Percentiles rank a stretch among this genome's conserved stretches.
These are phyloP conservation scores for Chiroxiphia lanceolata DNA, from an alignment of 2,797 vertebrate genomes.

Conservation along the genomic window DNA sequence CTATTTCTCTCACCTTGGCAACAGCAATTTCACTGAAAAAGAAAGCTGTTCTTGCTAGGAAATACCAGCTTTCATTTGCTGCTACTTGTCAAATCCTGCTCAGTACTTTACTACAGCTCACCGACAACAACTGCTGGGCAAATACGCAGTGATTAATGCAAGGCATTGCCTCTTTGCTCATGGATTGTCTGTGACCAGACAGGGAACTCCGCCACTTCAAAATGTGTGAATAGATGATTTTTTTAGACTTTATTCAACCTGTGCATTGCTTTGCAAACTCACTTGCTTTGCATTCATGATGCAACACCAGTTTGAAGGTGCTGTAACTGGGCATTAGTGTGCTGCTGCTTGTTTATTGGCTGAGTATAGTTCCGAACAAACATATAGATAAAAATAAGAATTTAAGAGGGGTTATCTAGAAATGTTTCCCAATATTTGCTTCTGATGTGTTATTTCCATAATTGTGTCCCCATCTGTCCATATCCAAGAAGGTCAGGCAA, in stretches of 20 bases:
- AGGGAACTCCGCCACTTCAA: background rate
- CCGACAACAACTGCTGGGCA: background rate
- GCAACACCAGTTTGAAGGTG: background rate
- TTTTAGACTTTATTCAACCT: background rate
- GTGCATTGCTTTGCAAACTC: background rate
- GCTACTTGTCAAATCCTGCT: conserved; percentile 25
- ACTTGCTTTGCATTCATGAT: background rate
- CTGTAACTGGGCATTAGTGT: background rate
- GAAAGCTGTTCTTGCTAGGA: conserved; percentile 18
- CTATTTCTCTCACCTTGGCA: conserved; percentile 42
- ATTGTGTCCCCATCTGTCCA: background rate
- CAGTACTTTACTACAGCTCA: background rate
- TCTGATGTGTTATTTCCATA: background rate
- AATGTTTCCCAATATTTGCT: background rate
- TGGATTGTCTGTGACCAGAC: background rate
- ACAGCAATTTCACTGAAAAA: conserved; percentile 20
- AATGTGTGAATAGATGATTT: background rate
- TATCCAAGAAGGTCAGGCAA: background rate
- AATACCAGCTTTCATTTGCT: conserved; percentile 6
- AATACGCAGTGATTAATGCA: background rate
- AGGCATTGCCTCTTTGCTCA: background rate
- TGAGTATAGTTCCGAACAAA: background rate
- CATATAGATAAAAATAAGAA: background rate
- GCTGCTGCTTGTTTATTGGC: background rate
- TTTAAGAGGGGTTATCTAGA: background rate